phyloP scores from a whole-genome alignment of 1,140 invertebrate genomes.

The Lepidurus arcticus region DNA sequence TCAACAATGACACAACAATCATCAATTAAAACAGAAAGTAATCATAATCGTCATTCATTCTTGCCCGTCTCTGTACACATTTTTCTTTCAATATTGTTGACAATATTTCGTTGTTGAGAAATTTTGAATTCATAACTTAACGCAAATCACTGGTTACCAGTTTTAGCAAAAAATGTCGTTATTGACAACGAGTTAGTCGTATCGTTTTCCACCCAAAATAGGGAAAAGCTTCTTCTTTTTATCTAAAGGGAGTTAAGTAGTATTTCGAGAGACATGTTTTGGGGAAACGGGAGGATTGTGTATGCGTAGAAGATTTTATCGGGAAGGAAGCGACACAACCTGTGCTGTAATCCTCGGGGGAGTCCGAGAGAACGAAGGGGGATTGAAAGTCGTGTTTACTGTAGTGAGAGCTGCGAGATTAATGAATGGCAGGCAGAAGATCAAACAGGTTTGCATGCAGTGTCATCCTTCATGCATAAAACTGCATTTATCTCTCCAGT shows the following conservation, averaged over 20 bases:
- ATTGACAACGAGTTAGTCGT: too few relatives aligned
- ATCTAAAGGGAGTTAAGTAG: too few relatives aligned
- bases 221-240: too few relatives aligned
- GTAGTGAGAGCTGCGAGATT: neutral
- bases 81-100: neutral
- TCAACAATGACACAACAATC: neutral
- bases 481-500: neutral
- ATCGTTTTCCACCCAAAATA: too few relatives aligned
- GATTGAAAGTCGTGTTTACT: constrained; percentile 4
- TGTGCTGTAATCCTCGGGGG: neutral
- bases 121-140: too few relatives aligned
- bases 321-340: neutral
- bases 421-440: constrained; percentile 10
- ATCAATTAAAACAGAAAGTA: constrained; percentile 5
- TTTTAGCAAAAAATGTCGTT: too few relatives aligned
- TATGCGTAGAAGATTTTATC: neutral
- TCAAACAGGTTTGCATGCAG: constrained; percentile 21
- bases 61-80: too few relatives aligned
- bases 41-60: neutral
- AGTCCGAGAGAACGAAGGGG: neutral
- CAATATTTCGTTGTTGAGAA: too few relatives aligned
- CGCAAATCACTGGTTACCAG: too few relatives aligned
- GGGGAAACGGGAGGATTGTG: neutral
- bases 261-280: neutral
- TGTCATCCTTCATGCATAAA: constrained; percentile 22